phyloP scores from a whole-genome alignment of 2,888 invertebrate species.

The Ernsta delagoae region DNA sequence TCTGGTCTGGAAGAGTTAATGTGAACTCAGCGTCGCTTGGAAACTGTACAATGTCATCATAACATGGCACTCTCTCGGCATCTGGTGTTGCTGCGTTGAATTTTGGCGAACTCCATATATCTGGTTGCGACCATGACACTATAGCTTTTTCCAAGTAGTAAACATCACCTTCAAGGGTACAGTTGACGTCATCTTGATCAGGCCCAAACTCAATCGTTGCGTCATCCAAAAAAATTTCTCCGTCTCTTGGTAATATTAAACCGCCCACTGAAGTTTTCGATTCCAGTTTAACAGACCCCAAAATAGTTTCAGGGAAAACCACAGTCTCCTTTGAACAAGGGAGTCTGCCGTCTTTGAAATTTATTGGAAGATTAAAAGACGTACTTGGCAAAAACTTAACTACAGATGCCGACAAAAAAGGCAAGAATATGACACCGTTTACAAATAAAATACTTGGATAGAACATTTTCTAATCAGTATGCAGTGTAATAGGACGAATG shows the following conservation, averaged over 20 bases:
- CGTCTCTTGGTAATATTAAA: slow-evolving; percentile 69
- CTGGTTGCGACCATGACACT: slow-evolving; percentile 68
- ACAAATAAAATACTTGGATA: slow-evolving; percentile 43
- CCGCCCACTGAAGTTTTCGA: slow-evolving; percentile 56
- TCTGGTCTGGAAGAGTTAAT: slow-evolving; percentile 56
- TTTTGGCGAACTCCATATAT: slow-evolving; percentile 70
- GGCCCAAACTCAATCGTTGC: slow-evolving; percentile 59
- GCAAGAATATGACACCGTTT: slow-evolving; percentile 38
- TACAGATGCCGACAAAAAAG: slow-evolving; percentile 51
- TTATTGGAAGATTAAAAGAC: slow-evolving; percentile 65
- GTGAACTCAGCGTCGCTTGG: slow-evolving; percentile 58
- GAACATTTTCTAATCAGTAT: slow-evolving; percentile 41
- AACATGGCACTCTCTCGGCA: slow-evolving; percentile 76
- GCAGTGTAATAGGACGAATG: slow-evolving; percentile 45
- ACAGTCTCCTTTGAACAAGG: slow-evolving; percentile 74
- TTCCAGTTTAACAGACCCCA: slow-evolving; percentile 57
- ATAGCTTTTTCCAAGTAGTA: slow-evolving; percentile 61
- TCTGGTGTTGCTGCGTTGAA: slow-evolving; percentile 80
- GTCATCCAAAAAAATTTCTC: slow-evolving; percentile 65
- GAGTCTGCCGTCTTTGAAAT: slow-evolving; percentile 63
- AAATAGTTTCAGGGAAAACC: slow-evolving; percentile 63
- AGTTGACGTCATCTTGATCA: slow-evolving; percentile 54
- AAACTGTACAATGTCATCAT: slow-evolving; percentile 71
- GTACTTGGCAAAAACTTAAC: slow-evolving; percentile 72
- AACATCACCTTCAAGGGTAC: slow-evolving; percentile 54